Conservation (phyloP, 2,888 invertebrate species). For the Dryomyza anilis region DNA sequence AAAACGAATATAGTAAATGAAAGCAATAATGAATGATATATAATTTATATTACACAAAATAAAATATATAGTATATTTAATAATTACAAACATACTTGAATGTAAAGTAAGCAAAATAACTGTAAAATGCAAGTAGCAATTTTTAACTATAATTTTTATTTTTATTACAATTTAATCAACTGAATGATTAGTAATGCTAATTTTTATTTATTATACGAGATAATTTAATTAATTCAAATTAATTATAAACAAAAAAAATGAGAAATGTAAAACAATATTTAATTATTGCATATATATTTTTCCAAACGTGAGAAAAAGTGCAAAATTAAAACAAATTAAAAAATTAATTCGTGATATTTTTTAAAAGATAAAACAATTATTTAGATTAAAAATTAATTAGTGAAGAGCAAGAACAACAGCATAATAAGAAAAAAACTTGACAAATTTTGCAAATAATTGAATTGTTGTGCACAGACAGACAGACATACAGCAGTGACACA, state of each 20-base stretch:
- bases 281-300: no score
- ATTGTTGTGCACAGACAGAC: background rate
- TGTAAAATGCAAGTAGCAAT: no score
- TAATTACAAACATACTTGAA: constrained; percentile 10
- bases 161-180: background rate
- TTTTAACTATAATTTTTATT: no score
- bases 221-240: background rate
- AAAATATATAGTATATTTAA: no score
- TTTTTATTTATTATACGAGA: background rate
- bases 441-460: background rate
- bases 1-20: constrained; percentile 20
- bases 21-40: constrained; percentile 31
- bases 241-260: background rate
- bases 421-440: background rate
- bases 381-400: constrained; percentile 21
- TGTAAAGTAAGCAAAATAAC: background rate
- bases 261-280: background rate
- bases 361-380: constrained; percentile 27
- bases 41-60: constrained; percentile 34
- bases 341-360: constrained; percentile 52
- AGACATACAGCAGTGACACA: background rate
- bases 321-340: constrained; percentile 47
- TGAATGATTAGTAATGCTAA: background rate
- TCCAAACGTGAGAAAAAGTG: background rate
- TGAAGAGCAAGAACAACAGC: background rate